phyloP scores from a whole-genome alignment of 2,888 invertebrate species.

The Linyphia triangularis region DNA sequence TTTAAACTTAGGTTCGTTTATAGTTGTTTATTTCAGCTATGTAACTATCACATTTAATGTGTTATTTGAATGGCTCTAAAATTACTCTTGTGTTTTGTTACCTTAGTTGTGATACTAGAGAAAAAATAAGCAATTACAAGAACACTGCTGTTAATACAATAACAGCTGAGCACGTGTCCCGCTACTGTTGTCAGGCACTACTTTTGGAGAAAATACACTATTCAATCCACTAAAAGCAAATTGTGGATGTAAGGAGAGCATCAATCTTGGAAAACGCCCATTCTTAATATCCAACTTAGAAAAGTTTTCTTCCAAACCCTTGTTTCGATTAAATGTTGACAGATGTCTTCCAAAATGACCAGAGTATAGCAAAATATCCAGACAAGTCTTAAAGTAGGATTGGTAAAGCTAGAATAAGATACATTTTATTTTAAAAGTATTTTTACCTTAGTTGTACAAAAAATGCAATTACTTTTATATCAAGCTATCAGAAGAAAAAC shows the following conservation, averaged over 20 bases:
- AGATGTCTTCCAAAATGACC: neutral
- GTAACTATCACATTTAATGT: no score
- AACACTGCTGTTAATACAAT: no score
- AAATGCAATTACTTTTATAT: no score
- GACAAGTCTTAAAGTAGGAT: neutral
- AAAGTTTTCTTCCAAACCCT: neutral
- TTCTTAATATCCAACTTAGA: neutral
- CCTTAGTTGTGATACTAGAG: no score
- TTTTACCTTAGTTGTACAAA: no score
- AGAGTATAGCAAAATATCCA: neutral
- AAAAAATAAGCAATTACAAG: no score
- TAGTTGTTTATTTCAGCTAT: no score
- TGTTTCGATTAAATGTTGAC: neutral
- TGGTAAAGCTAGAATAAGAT: neutral
- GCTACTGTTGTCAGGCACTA: neutral
- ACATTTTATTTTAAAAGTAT: no score
- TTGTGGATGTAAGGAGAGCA: slow-evolving; percentile 6
- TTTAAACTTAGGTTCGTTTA: no score
- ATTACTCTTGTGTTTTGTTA: no score
- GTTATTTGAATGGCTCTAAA: no score
- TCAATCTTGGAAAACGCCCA: slow-evolving; percentile 4
- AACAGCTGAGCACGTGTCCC: slow-evolving; percentile 27
- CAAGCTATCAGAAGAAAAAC: no score
- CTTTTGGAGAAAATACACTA: neutral
- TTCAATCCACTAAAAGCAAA: slow-evolving; percentile 33